Evolutionary conservation across 2,888 invertebrate species (phyloP), one percentile per base, ranked within the genome.

Genomic region (Diaperis boleti): DNA sequence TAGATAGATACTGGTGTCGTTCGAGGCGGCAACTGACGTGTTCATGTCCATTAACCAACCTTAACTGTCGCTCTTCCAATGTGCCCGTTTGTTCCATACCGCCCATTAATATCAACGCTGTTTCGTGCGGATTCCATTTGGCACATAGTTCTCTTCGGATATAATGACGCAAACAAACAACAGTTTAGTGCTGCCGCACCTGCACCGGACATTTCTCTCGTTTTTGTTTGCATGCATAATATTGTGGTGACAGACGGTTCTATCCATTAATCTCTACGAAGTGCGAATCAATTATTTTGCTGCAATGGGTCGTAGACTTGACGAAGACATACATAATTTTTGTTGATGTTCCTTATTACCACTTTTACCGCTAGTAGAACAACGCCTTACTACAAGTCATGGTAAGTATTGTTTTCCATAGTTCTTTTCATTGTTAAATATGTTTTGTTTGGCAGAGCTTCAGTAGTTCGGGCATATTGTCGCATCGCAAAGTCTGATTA

Each of bases 161-260:
- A 59, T 59, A 59, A 60, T 60, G 60, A 54, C 54, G 54, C 54
- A 54, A 60, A 60, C 60, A 60, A 56, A 56, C 56, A 56, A 45
- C 56, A 56, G 47, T 59, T 59, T 54, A 54, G 54, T 54, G 49
- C 39, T 47, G 57, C 57, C 69, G 66, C 73, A 74, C 73, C 73
- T 74, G 73, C 73, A 72, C 61, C 69, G 73, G 72, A 73, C 72
- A 67, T 69, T 59, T 54, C 57, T 56, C 39, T 60, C 66, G 71
- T 74, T 75, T 75, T 74, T 75, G 74, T 75, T 74, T 71, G 74
- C 71, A 72, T 74, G 73, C 72, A 74, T 74, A 76, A 76, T 76
- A 71, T 72, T 75, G 72, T 70, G 77, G 74, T 75, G 76, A 76
- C 76, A 76, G 76, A 71, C 74, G 72, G 71, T 68, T 57, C 54